Base-by-base conservation (phyloP, 2,113 vertebrate species). In the Thunnus thynnus region DNA sequence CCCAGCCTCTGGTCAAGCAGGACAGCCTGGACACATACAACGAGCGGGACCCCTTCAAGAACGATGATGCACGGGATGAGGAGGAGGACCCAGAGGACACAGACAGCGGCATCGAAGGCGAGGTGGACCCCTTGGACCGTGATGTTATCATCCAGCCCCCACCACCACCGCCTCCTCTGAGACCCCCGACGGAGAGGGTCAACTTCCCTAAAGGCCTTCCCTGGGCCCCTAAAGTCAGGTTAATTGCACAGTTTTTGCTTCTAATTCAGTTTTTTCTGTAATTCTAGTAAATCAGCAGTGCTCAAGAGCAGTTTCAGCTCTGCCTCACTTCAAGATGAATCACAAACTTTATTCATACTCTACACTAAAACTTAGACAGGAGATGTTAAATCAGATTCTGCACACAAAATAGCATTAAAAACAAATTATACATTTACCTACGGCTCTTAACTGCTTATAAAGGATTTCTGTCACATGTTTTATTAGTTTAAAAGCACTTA, bases 141-240 rank as follows among this genome's bases (percentile, higher is more conserved):
- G 97, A 98, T 0, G 80, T 96, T 0, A 92, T 97, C 16, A 88
- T 98, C 69, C 96, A 97, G 0, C 88, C 91, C 0, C 85, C 94
- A 1, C 95, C 94, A 20, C 4, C 91, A 14, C 16, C 81, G 0
- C 94, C 94, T 6, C 94, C 91, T 2, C 88, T 95, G 5, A 90
- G 93, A 44, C 91, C 94, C 0, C 95, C 94, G 0, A 91, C 96
- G 0, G 98, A 99, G 12, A 95, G 95, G 70, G 93, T 98, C 22
- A 95, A 96, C 44, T 97, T 99, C 90, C 98, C 98, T 74, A 98
- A 97, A 76, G 98, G 98, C 14, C 96, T 99, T 0, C 98, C 98
- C 18, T 99, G 98, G 98, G 96, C 98, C 50, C 97, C 98, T 52
- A 99, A 99, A 95, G 98, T 99, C 96, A 97, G 98, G 98, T 99